A percentile compares a stretch with the other conserved stretches of the same genome.
Evolutionary conservation across 2,797 vertebrate species (phyloP).

Genomic region (Anguilla anguilla): DNA sequence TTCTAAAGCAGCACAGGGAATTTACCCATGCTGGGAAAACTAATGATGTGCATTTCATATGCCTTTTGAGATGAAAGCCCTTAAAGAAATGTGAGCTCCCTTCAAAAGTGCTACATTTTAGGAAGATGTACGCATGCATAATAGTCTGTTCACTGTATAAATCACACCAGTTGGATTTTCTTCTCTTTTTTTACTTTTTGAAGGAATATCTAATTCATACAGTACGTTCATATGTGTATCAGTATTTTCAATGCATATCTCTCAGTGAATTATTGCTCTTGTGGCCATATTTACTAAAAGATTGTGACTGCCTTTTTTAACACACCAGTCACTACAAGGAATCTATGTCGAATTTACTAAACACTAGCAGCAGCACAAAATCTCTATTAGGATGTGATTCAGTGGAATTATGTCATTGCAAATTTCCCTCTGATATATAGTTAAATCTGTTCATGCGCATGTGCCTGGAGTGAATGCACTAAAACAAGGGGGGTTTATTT

Average conservation of each 20-base stretch:
- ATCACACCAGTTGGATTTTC: not conserved
- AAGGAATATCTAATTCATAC: not conserved
- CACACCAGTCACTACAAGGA: too few species aligned
- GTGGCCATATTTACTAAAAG: not conserved
- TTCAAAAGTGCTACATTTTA: not conserved
- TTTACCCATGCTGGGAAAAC: not conserved
- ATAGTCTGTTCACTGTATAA: not conserved
- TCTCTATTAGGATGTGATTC: not conserved
- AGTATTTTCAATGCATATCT: not conserved
- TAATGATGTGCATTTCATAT: slow-evolving; percentile 16
- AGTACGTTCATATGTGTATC: not conserved
- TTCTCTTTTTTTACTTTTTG: not conserved
- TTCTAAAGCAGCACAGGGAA: not conserved
- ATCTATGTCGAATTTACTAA: not conserved
- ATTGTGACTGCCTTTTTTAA: too few species aligned
- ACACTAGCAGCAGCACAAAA: not conserved
- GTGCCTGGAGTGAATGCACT: not conserved
- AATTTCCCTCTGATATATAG: not conserved
- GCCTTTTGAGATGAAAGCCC: not conserved
- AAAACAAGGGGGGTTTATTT: not conserved
- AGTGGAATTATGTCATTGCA: not conserved
- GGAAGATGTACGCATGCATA: not conserved
- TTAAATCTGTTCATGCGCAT: not conserved
- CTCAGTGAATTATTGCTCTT: not conserved
- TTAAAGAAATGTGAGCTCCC: not conserved